These are phyloP conservation scores for Autographa pulchrina DNA, from an alignment of 2,888 invertebrate species.

Conservation along the genomic window DNA sequence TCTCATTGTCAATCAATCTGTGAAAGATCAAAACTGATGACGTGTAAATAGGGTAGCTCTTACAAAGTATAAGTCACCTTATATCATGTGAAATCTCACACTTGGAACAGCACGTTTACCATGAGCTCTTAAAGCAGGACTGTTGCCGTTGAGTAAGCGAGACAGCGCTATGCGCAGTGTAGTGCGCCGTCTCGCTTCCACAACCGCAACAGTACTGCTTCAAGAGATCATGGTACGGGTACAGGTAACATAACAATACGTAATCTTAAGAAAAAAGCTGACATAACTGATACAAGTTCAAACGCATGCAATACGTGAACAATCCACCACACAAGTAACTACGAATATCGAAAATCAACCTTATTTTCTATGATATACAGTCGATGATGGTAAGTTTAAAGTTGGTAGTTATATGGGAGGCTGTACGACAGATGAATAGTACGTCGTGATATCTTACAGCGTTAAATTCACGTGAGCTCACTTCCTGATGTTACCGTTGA, in stretches of 20 bases:
- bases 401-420: neutral
- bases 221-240: too few species aligned
- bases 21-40: constrained; percentile 1
- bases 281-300: constrained; percentile 58
- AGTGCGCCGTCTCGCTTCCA: too few species aligned
- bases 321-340: constrained; percentile 17
- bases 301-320: constrained; percentile 59
- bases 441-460: constrained; percentile 68
- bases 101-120: neutral
- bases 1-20: neutral
- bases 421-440: constrained; percentile 67
- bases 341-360: neutral
- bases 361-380: neutral
- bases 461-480: constrained; percentile 72
- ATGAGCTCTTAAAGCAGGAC: too few species aligned
- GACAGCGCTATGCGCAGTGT: too few species aligned
- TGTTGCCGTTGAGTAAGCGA: too few species aligned
- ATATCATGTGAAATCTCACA: neutral
- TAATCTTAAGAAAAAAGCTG: constrained; percentile 42
- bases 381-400: neutral
- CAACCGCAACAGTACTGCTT: too few species aligned
- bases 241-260: constrained; percentile 40
- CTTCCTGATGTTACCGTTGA: constrained; percentile 61
- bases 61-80: neutral
- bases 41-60: neutral